Evolutionary conservation across 2,888 invertebrate species (phyloP).

Genomic region (Minunthozetes semirufus): DNA sequence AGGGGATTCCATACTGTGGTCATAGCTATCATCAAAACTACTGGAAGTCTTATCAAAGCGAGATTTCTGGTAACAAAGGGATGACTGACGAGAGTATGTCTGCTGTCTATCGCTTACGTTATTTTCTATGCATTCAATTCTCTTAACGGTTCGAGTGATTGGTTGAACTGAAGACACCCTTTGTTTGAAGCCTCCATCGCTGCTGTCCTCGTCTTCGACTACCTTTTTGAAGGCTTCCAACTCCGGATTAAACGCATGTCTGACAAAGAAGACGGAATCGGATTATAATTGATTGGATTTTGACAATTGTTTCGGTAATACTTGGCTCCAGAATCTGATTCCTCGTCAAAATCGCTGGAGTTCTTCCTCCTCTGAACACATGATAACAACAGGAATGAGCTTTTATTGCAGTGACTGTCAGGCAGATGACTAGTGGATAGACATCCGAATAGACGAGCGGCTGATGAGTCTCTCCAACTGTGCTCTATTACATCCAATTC

Average conservation of each 20-base stretch:
- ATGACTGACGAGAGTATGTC: neutral
- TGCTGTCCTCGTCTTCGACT: slow-evolving; percentile 31
- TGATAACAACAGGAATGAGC: slow-evolving; percentile 39
- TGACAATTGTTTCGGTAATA: slow-evolving; percentile 39
- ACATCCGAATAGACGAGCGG: slow-evolving; percentile 33
- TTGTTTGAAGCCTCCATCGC: slow-evolving; percentile 35
- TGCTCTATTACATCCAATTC: slow-evolving; percentile 56
- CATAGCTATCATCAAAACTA: slow-evolving; percentile 10
- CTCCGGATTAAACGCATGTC: neutral
- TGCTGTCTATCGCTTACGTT: neutral
- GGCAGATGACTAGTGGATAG: slow-evolving; percentile 39
- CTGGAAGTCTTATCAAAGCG: neutral
- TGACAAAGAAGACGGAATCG: neutral
- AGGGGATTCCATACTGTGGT: neutral
- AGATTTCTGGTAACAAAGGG: neutral
- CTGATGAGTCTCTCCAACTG: neutral
- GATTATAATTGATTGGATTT: slow-evolving; percentile 38
- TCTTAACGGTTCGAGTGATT: slow-evolving; percentile 13
- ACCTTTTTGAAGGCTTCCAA: neutral
- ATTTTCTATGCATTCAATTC: slow-evolving; percentile 12
- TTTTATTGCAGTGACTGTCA: slow-evolving; percentile 40
- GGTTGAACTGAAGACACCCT: neutral
- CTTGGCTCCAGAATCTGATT: slow-evolving; percentile 34
- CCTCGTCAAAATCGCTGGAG: neutral
- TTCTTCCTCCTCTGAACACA: slow-evolving; percentile 34